Conservation (phyloP, 1,140 invertebrate species). For the Listronotus oregonensis region DNA sequence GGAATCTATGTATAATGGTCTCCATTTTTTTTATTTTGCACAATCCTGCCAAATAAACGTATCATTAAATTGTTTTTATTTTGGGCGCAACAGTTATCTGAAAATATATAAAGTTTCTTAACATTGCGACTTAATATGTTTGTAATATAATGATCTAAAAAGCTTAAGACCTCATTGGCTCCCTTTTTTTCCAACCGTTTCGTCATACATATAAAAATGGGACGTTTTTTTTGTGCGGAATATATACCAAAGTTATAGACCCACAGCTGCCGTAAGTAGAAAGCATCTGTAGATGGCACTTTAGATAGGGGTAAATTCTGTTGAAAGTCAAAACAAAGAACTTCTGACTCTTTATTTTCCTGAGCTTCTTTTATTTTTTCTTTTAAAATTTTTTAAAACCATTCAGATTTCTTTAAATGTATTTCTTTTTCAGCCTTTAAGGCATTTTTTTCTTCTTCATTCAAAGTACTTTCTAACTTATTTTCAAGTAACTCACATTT, state of each 20-base stretch:
- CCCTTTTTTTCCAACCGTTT: background rate
- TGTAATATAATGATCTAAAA: slow-evolving; percentile 11
- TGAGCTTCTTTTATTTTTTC: background rate
- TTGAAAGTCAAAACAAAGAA: slow-evolving; percentile 9
- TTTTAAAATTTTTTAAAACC: background rate
- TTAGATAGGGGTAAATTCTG: background rate
- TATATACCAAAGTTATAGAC: slow-evolving; percentile 4
- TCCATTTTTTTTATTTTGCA: background rate
- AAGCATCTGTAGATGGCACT: background rate
- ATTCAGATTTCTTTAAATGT: slow-evolving; percentile 8
- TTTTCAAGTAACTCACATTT: no score
- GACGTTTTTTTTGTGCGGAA: background rate
- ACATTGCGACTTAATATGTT: slow-evolving; percentile 4
- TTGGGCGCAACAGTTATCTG: no score
- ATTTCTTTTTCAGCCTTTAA: background rate
- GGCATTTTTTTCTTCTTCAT: background rate
- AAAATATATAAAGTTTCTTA: slow-evolving; percentile 4
- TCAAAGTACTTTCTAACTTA: no score
- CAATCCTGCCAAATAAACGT: no score
- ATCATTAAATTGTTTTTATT: slow-evolving; percentile 5
- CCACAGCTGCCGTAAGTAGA: background rate
- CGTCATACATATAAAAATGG: background rate
- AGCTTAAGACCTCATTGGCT: slow-evolving; percentile 5
- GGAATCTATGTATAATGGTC: slow-evolving; percentile 4
- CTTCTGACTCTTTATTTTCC: slow-evolving; percentile 2